A percentile compares a stretch with the other conserved stretches of the same genome.
These are phyloP conservation scores for Lepidocyrtoides sp. DNA, from an alignment of 2,888 invertebrate species.

Conservation along the genomic window DNA sequence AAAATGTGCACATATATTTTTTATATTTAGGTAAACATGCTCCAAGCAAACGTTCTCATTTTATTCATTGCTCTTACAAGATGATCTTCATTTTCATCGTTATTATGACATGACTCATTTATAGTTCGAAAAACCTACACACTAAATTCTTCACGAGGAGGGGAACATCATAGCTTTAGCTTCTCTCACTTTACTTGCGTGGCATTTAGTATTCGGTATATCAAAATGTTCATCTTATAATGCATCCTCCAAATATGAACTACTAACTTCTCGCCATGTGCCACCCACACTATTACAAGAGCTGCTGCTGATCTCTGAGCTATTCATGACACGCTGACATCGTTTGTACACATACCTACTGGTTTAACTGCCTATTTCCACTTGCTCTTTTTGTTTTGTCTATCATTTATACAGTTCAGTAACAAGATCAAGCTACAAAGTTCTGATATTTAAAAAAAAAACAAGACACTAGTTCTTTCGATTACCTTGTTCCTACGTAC, in stretches of 20 bases:
- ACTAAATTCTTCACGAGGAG: conserved; percentile 5
- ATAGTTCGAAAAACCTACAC: conserved; percentile 21
- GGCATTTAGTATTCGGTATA: not conserved
- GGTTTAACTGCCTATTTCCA: not conserved
- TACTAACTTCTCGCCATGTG: conserved; percentile 11
- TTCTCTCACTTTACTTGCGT: too few species aligned
- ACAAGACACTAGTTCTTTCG: not conserved
- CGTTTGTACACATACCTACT: conserved; percentile 15
- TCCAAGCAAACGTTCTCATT: not conserved
- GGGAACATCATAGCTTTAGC: not conserved
- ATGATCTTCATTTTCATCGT: not conserved
- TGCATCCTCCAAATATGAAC: not conserved
- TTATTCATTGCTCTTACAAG: not conserved
- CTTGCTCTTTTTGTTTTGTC: conserved; percentile 8
- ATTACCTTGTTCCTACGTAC: not conserved
- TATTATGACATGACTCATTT: conserved; percentile 32
- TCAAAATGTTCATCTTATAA: not conserved
- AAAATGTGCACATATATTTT: too few species aligned
- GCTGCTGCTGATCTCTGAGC: conserved; percentile 44
- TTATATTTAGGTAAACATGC: not conserved
- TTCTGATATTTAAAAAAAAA: not conserved
- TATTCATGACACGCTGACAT: conserved; percentile 66
- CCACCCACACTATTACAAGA: conserved; percentile 67
- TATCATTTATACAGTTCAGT: not conserved
- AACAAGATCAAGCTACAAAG: too few species aligned